Percentiles rank a stretch among this genome's conserved stretches.
Conservation (phyloP, 2,113 vertebrate genomes). For the Mirza zaza region DNA sequence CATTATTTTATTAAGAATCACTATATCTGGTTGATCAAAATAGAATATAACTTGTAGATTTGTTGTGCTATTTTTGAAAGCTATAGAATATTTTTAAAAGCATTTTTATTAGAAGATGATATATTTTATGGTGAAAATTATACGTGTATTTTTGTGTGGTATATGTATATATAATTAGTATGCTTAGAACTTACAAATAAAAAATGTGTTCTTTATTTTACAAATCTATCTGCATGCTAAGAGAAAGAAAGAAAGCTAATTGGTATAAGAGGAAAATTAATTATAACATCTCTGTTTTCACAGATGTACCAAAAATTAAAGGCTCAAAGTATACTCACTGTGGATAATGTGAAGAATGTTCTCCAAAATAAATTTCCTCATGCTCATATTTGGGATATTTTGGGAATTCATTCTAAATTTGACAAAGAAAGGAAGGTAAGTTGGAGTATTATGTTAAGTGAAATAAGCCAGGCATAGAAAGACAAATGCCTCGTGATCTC, state of each 20-base stretch:
- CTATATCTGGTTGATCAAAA: not conserved
- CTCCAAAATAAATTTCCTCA: conserved; percentile 90
- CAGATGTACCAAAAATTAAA: conserved; percentile 91
- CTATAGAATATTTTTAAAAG: not conserved
- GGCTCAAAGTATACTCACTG: conserved; percentile 84
- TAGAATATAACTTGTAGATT: not conserved
- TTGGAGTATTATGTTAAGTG: not conserved
- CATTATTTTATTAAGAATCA: conserved; percentile 12
- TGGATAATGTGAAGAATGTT: conserved; percentile 85
- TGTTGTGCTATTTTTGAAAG: not conserved
- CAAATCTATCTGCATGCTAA: not conserved
- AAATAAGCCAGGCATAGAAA: not conserved
- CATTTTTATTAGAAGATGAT: not conserved
- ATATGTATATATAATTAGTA: not conserved
- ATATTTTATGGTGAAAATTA: not conserved
- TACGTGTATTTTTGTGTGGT: not conserved
- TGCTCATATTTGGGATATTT: conserved; percentile 87
- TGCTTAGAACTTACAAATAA: not conserved
- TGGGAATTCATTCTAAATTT: conserved; percentile 88
- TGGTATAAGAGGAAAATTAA: not conserved
- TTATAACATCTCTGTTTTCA: conserved; percentile 63
- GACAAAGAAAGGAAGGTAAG: conserved; percentile 91
- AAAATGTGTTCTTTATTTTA: conserved; percentile 3
- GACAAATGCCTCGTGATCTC: not conserved
- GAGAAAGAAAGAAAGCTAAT: conserved; percentile 1